Conservation (phyloP, 2,888 invertebrate species). For the Hydrotaea diabolus region DNA sequence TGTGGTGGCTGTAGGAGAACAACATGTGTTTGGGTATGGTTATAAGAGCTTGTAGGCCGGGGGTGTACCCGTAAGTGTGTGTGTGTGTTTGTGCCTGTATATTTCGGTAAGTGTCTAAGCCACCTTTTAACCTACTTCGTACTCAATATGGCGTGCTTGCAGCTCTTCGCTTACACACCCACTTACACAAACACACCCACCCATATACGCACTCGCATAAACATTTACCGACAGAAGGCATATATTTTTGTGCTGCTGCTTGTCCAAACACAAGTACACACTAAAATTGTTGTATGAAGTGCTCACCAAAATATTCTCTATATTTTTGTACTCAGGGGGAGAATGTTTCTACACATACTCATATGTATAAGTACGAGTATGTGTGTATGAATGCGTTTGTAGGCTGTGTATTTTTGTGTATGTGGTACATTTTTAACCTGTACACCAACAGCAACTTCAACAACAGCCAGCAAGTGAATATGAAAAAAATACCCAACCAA, state of each 20-base stretch:
- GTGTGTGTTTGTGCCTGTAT: background rate
- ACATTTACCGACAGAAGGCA: background rate
- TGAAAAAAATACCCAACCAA: too few species aligned
- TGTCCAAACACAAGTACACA: background rate
- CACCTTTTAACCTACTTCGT: slow-evolving; percentile 65
- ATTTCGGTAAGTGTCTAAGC: slow-evolving; percentile 20
- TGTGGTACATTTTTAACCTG: background rate
- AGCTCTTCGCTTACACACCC: too few species aligned
- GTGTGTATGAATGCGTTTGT: background rate
- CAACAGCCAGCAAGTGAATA: background rate
- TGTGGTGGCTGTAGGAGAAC: background rate
- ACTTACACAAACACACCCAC: too few species aligned
- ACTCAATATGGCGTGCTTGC: slow-evolving; percentile 55
- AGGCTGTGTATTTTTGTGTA: background rate
- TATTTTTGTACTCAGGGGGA: too few species aligned
- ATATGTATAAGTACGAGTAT: background rate
- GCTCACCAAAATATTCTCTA: background rate
- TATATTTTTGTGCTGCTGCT: background rate
- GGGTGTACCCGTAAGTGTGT: background rate
- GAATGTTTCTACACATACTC: too few species aligned
- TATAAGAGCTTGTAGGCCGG: too few species aligned
- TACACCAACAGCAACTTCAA: background rate
- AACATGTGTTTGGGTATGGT: slow-evolving; percentile 12
- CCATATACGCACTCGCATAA: background rate
- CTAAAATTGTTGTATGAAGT: background rate